Evolutionary conservation across 2,113 vertebrate species (phyloP), one percentile per base, ranked within the genome.

Genomic region (Aleadryas rufinucha): DNA sequence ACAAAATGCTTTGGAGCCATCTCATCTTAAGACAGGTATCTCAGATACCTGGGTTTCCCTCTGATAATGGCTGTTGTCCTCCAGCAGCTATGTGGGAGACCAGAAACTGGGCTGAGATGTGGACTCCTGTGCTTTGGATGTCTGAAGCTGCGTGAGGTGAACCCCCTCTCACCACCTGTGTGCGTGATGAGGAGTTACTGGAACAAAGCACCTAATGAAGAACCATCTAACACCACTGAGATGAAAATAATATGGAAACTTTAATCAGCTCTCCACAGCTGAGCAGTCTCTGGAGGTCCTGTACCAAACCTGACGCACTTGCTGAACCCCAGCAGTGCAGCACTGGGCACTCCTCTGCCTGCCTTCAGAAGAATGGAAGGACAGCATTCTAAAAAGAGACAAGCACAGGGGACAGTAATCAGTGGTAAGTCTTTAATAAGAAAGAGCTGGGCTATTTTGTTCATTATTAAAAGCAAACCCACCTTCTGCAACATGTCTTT

Each of bases 161-260:
- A 7, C 1, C 2, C 7, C 13, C 20, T 49, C 64, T 65, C 45
- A 13, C 28, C 1, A 2, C 44, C n/a, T 31, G 31, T 5, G 2
- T n/a, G 49, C 8, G 27, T 74, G 50, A 45, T 44, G 72, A 93
- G 35, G 61, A 90, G 57, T 70, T 88, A 11, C 37, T 64, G 49
- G 57, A 86, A 47, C 59, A 90, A 53, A 76, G 49, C n/a, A 49
- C 30, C 37, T 47, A 17, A 60, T 16, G 39, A 85, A 54, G 52
- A 77, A 16, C 59, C 0, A 0, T 74, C 69, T 75, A 28, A 74
- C 7, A 13, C 45, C 30, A 37, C 20, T 1, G 7, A 68, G 33
- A 33, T 22, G 11, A 77, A 83, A 88, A 84, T 90, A 63, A 47
- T n/a, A 22, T 4, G 11, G 75, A 57, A 92, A 66, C 30, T 74